These are phyloP conservation scores for Drosophila triauraria DNA, from an alignment of 1,140 invertebrate genomes.

Conservation along the genomic window DNA sequence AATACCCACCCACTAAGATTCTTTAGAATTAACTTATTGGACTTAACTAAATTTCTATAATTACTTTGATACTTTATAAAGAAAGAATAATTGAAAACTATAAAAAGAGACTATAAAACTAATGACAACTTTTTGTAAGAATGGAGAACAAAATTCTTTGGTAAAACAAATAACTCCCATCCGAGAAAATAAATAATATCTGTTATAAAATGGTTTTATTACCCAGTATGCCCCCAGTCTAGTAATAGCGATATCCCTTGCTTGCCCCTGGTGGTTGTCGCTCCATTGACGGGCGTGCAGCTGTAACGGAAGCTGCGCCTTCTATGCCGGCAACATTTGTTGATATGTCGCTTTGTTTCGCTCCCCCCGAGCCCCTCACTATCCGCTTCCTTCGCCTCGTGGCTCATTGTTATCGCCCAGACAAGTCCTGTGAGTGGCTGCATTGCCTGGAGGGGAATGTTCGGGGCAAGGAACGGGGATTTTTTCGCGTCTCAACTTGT, in stretches of 20 bases:
- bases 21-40: too few species aligned
- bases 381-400: conserved; percentile 21
- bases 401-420: conserved; percentile 58
- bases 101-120: too few species aligned
- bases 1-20: too few species aligned
- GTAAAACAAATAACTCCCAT: background rate
- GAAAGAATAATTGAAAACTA: too few species aligned
- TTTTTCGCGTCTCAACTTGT: conserved; percentile 71
- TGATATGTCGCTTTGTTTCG: conserved; percentile 65
- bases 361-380: background rate
- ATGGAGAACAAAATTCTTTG: background rate
- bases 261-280: conserved; percentile 24
- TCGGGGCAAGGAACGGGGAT: conserved; percentile 30
- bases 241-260: conserved; percentile 7
- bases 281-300: conserved; percentile 63
- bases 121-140: too few species aligned
- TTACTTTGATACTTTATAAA: too few species aligned
- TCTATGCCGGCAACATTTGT: conserved; percentile 57
- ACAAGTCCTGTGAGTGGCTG: conserved; percentile 51
- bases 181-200: background rate
- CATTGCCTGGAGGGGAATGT: conserved; percentile 24
- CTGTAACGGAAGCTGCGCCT: conserved; percentile 55
- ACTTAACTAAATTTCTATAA: too few species aligned
- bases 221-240: conserved; percentile 16
- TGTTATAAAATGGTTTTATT: conserved; percentile 1